phyloP scores from a whole-genome alignment of 1,140 invertebrate species.

The Lysiphlebus fabarum region DNA sequence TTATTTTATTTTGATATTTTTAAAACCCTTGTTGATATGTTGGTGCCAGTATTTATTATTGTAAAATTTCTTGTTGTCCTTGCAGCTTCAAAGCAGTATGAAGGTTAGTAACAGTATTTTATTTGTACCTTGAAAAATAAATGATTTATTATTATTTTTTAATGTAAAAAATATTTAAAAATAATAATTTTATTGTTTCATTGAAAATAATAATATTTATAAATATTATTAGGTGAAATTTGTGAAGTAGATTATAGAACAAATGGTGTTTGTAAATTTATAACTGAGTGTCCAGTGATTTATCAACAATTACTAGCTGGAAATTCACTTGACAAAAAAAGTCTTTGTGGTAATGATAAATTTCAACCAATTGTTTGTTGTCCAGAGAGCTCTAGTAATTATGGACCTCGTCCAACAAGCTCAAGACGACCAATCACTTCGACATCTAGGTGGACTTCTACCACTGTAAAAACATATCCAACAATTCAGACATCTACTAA shows the following conservation, averaged over 20 bases:
- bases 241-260: conserved; percentile 25
- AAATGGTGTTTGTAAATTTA: conserved; percentile 29
- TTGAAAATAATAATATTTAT: no score
- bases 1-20: no score
- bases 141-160: no score
- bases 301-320: conserved; percentile 34
- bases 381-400: conserved; percentile 24
- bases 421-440: background rate
- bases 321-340: conserved; percentile 12
- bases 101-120: no score
- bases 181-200: no score
- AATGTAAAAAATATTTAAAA: no score
- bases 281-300: conserved; percentile 33
- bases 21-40: no score
- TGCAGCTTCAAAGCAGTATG: no score
- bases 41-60: no score
- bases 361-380: conserved; percentile 41
- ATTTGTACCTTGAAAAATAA: no score
- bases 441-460: background rate
- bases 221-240: conserved; percentile 25
- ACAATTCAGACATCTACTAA: no score
- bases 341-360: conserved; percentile 28
- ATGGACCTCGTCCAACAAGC: background rate
- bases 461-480: background rate
- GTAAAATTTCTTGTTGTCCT: no score